Conservation (phyloP, 1,140 invertebrate genomes). For the Stegodyphus dumicola region DNA sequence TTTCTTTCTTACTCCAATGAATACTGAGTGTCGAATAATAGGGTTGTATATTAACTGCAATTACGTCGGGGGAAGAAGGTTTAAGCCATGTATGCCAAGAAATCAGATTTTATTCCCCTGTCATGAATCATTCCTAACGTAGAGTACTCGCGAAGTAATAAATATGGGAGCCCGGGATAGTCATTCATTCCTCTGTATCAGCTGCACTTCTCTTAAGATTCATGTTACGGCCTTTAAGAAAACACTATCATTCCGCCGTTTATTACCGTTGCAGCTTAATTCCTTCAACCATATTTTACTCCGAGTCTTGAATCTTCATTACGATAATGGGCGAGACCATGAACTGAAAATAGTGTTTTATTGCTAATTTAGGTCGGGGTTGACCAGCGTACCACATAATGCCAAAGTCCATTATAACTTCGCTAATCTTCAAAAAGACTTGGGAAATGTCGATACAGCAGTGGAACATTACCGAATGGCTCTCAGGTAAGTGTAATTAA, state of each 20-base stretch:
- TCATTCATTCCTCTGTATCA: too few relatives aligned
- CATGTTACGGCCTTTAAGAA: constrained; percentile 45
- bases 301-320: constrained; percentile 47
- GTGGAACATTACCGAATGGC: constrained; percentile 83
- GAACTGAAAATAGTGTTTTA: constrained; percentile 53
- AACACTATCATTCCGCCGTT: constrained; percentile 22
- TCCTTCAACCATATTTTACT: constrained; percentile 42
- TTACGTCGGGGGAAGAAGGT: too few relatives aligned
- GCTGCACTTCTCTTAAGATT: constrained; percentile 5
- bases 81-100: too few relatives aligned
- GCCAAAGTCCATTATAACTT: constrained; percentile 94
- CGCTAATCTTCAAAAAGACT: constrained; percentile 86
- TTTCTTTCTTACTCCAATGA: too few relatives aligned
- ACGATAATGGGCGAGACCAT: constrained; percentile 16
- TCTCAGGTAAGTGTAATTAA: constrained; percentile 75
- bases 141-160: too few relatives aligned
- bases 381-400: constrained; percentile 83
- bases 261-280: constrained; percentile 18
- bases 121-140: too few relatives aligned
- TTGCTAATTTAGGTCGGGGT: constrained; percentile 76
- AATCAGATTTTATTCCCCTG: too few relatives aligned
- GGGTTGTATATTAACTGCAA: too few relatives aligned
- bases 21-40: too few relatives aligned
- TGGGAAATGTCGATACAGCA: constrained; percentile 76
- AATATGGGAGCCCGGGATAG: too few relatives aligned